phyloP scores from a whole-genome alignment of 2,113 vertebrate genomes.

The Hippocampus abdominalis region DNA sequence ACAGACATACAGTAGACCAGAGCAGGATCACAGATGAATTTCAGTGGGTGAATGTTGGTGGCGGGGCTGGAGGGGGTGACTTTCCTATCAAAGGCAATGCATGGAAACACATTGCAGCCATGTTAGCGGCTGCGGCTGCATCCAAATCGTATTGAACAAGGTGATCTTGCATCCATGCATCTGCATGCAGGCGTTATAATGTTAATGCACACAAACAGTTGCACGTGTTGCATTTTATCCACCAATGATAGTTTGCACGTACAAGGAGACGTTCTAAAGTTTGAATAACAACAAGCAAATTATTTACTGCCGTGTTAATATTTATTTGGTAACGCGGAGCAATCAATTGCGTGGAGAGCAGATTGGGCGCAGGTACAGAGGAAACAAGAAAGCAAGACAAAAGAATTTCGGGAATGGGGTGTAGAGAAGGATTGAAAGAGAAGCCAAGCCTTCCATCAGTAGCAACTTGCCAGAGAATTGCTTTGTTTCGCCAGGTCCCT shows the following conservation, averaged over 20 bases:
- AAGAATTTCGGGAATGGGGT: constrained; percentile 36
- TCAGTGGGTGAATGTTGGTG: no score
- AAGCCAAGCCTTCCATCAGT: constrained; percentile 62
- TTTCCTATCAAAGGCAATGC: no score
- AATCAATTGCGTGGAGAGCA: not conserved
- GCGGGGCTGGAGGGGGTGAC: no score
- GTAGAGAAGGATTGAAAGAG: constrained; percentile 37
- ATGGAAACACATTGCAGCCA: no score
- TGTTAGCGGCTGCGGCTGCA: no score
- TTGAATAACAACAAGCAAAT: not conserved
- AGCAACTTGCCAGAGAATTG: constrained; percentile 66
- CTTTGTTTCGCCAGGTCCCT: constrained; percentile 64
- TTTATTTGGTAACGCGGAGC: not conserved
- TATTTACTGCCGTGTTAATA: not conserved
- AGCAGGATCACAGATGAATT: no score
- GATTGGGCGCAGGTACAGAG: constrained; percentile 20
- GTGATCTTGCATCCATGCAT: no score
- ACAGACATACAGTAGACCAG: no score
- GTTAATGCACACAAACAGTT: not conserved
- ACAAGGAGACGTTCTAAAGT: not conserved
- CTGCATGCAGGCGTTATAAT: not conserved
- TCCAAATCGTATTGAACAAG: no score
- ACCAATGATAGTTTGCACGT: not conserved
- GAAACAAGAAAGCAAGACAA: constrained; percentile 8
- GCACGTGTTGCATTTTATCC: not conserved